A percentile compares a stretch with the other conserved stretches of the same genome.
Evolutionary conservation across 1,140 invertebrate genomes (phyloP).

Genomic region (Saccostrea glomerata): DNA sequence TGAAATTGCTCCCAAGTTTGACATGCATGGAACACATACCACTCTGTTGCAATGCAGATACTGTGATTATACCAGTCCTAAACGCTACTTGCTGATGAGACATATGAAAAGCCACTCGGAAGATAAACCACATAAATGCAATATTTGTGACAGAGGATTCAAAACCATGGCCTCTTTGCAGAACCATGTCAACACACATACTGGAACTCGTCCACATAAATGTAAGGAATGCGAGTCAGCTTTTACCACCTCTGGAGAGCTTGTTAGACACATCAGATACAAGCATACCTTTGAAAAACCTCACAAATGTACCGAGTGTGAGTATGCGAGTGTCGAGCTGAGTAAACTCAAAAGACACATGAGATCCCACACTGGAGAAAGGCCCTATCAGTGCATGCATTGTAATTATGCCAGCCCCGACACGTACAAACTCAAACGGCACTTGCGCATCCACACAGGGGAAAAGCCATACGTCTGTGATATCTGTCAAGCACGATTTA

Average conservation of each 20-base stretch:
- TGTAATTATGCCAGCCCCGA: slow-evolving; percentile 98
- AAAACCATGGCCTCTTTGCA: slow-evolving; percentile 95
- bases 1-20: slow-evolving; percentile 86
- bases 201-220: slow-evolving; percentile 92
- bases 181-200: slow-evolving; percentile 98
- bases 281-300: slow-evolving; percentile 96
- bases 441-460: slow-evolving; percentile 95
- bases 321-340: slow-evolving; percentile 96
- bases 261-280: slow-evolving; percentile 92
- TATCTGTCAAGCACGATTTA: slow-evolving; percentile 89
- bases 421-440: slow-evolving; percentile 96
- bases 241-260: slow-evolving; percentile 97
- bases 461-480: slow-evolving; percentile 96
- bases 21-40: slow-evolving; percentile 85
- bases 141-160: slow-evolving; percentile 95
- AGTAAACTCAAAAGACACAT: slow-evolving; percentile 96
- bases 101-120: slow-evolving; percentile 98
- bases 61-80: slow-evolving; percentile 93
- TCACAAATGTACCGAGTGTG: slow-evolving; percentile 95
- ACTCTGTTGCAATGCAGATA: slow-evolving; percentile 88
- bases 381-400: slow-evolving; percentile 87
- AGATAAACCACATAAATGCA: slow-evolving; percentile 95
- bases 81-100: slow-evolving; percentile 92
- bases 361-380: slow-evolving; percentile 87
- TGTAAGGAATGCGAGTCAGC: slow-evolving; percentile 95